Base-by-base conservation (phyloP, 2,888 invertebrate species). In the Glaucopsyche alexis region DNA sequence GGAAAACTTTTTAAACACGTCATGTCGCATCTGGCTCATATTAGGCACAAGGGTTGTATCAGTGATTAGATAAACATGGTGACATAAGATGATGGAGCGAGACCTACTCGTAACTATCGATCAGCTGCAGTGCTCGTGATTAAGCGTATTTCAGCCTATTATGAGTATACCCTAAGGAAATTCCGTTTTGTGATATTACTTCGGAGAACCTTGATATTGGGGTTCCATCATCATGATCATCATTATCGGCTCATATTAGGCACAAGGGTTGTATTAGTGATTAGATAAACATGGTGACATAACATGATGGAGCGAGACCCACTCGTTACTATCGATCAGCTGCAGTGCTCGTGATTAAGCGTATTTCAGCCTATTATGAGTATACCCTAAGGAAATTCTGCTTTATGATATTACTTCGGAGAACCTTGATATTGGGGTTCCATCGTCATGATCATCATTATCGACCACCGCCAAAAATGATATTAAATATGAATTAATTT, bases 101-200 rank as follows among this genome's bases (percentile, higher is more conserved):
- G 80, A 80, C 79, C 80, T 78, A 80, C 82, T 83, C 80, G 80
- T 79, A 73, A 70, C 83, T 76, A 83, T 83, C 82, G 81, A 84
- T 84, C 83, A 81, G 74, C 77, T 77, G 76, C 74, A 74, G 76
- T 77, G 67, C 69, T 19, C 74, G 78, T 49, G 69, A 45, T 69
- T 45, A 45, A 45, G 67, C 45, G 67, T 67, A 67, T 67, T 67
- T 67, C 45, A 60, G 29, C 60, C 29, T 6, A 60, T 60, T 60
- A 60, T 60, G 60, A 60, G 60, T 60, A 60, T 60, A 60, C 60
- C 60, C 60, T 60, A 60, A 60, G 60, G 60, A 60, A 60, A 60
- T 60, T 60, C 60, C 60, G 60, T 60, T 29, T 60, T 29, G 60
- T 60, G 29, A 60, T 60, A 60, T 60, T 60, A 60, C 60, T 60